Base-by-base conservation (phyloP, 2,888 invertebrate genomes). In the Eristalis arbustorum region DNA sequence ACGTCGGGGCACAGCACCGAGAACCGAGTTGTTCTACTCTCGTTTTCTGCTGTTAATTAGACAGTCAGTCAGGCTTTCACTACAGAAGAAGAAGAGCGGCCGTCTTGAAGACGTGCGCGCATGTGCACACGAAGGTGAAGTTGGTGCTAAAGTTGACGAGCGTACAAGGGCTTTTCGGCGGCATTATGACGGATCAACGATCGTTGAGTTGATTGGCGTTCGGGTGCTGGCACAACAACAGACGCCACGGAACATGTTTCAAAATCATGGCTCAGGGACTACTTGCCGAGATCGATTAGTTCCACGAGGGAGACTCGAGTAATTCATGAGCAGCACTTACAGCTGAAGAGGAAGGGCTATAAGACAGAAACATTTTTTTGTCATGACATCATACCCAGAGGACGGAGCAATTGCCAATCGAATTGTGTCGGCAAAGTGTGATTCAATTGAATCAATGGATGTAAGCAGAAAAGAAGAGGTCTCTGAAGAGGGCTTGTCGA, bases 61-160 rank as follows among this genome's bases (percentile, higher is more conserved):
- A 76, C 69, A 82, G 66, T 85, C 85, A 82, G 81, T 85, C 71
- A 78, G 67, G 81, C 85, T 85, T 85, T 85, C 85, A 85, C 85
- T 81, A 57, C 71, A 34, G 13, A 49, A 5, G 31, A 31, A 34
- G 13, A 49, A 5, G 31, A 31, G 31, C 3, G 49, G 5, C 49
- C n/a, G 49, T 6, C 49, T 49, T 49, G 1, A 42, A n/a, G 42
- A 8, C 37, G 2, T 40, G 11, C 13, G 37, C 37, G 13, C 37
- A 37, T 37, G 37, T 13, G 37, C 13, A 14, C 42, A n/a, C n/a
- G 49, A 49, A 49, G 49, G 49, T 49, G n/a, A 18, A 8, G 49
- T n/a, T 18, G 49, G 1, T 49, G 49, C 49, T 8, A 18, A 49
- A 49, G 18, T 49, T 18, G 49, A 49, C n/a, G n/a, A 18, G 40